A percentile compares a stretch with the other conserved stretches of the same genome.
Evolutionary conservation across 2,113 vertebrate genomes (phyloP).

Genomic region (Dipodomys merriami): DNA sequence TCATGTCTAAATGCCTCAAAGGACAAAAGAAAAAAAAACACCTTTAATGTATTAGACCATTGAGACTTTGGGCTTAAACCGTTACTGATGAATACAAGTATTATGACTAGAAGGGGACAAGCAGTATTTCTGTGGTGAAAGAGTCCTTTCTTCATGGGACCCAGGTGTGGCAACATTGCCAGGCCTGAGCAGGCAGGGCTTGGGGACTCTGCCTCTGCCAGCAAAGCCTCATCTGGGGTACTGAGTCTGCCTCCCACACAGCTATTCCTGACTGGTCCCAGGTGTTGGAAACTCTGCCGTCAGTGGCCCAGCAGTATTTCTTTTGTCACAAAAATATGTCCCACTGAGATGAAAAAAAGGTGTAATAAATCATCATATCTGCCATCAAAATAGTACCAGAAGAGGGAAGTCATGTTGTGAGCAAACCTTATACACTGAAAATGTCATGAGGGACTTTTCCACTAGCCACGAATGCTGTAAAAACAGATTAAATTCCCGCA

Average conservation of each 20-base stretch:
- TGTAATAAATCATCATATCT: conserved; percentile 18
- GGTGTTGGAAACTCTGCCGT: neutral
- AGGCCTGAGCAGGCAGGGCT: accelerated
- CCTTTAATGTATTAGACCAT: neutral
- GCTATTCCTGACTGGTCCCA: accelerated
- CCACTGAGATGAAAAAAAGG: neutral
- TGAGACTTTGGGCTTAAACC: neutral
- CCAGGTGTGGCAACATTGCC: accelerated
- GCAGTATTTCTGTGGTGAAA: accelerated
- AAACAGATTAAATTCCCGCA: conserved; percentile 17
- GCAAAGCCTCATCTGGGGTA: accelerated
- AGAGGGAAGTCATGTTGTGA: neutral
- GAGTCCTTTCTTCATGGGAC: accelerated
- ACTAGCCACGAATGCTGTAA: neutral
- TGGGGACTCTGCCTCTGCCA: accelerated
- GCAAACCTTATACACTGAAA: neutral
- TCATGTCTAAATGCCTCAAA: neutral
- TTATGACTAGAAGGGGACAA: neutral
- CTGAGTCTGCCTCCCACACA: neutral
- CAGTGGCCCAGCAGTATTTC: neutral
- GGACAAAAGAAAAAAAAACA: neutral
- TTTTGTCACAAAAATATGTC: neutral
- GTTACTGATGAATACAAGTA: neutral
- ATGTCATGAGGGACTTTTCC: neutral
- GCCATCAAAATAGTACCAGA: conserved; percentile 1